Conservation (phyloP, 1,140 invertebrate genomes). For the Caerostris darwini region DNA sequence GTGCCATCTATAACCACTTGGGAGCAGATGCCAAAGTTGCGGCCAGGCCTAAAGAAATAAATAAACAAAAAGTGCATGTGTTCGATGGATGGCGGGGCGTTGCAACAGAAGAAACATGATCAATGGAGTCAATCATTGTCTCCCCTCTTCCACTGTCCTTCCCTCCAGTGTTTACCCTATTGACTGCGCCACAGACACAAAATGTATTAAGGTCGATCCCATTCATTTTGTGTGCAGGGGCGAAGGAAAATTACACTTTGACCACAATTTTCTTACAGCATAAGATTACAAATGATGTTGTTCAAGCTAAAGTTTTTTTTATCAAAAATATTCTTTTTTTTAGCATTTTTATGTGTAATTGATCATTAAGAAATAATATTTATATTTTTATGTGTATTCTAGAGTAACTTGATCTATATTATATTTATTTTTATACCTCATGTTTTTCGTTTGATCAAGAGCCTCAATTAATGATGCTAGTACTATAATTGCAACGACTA, state of each 20-base stretch:
- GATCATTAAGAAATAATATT: too few species aligned
- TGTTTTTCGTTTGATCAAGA: too few species aligned
- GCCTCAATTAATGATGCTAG: too few species aligned
- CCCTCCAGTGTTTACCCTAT: constrained; percentile 66
- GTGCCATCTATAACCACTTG: constrained; percentile 54
- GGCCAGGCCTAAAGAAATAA: neutral
- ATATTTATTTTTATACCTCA: too few species aligned
- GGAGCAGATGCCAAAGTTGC: neutral
- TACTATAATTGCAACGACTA: too few species aligned
- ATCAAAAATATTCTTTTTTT: too few species aligned
- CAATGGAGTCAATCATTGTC: constrained; percentile 61
- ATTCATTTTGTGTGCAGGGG: constrained; percentile 40
- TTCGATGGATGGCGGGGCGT: neutral
- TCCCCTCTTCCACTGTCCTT: neutral
- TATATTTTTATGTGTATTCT: too few species aligned
- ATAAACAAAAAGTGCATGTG: neutral
- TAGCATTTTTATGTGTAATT: too few species aligned
- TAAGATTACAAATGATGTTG: neutral
- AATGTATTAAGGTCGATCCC: constrained; percentile 13
- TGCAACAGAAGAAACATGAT: constrained; percentile 42
- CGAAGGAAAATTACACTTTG: constrained; percentile 28
- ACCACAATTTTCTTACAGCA: neutral
- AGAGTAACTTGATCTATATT: too few species aligned
- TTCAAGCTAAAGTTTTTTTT: too few species aligned
- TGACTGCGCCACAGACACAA: constrained; percentile 46